phyloP scores from a whole-genome alignment of 37 sponge, comb jelly and placozoan species.

The Ephydatia muelleri region DNA sequence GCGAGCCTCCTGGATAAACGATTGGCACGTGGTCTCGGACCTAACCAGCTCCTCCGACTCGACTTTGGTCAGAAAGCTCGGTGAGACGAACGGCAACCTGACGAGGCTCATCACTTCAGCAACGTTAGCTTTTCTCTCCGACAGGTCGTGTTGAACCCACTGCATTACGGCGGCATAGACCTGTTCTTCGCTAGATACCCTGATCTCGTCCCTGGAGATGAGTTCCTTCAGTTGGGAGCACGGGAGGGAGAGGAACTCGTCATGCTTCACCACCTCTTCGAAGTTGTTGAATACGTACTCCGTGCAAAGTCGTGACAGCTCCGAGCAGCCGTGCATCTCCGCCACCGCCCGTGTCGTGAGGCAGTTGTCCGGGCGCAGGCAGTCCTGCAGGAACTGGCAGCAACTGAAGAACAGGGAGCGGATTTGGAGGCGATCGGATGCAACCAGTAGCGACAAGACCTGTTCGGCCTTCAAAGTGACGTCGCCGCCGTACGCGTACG shows the following conservation, averaged over 20 bases:
- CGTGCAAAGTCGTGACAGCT: conserved; percentile 18
- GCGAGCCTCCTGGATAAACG: conserved; percentile 50
- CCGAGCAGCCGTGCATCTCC: conserved; percentile 17
- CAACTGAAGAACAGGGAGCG: conserved; percentile 24
- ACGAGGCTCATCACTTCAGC: conserved; percentile 45
- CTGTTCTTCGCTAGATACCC: conserved; percentile 54
- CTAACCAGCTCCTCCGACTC: conserved; percentile 47
- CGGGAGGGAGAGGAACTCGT: conserved; percentile 46
- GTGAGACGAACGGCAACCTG: conserved; percentile 58
- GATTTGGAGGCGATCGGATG: conserved; percentile 52
- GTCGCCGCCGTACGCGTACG: conserved; percentile 29
- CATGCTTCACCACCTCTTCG: conserved; percentile 16
- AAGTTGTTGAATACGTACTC: conserved; percentile 37
- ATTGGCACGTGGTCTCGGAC: conserved; percentile 29
- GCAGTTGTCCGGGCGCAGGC: conserved; percentile 32
- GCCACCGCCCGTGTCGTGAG: conserved; percentile 43
- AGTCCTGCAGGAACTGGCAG: conserved; percentile 15
- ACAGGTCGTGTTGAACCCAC: conserved; percentile 57
- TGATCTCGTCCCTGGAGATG: conserved; percentile 49
- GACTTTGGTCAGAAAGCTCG: conserved; percentile 33
- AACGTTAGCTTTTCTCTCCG: conserved; percentile 14
- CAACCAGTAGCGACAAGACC: conserved; percentile 25
- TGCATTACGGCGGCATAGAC: conserved; percentile 60
- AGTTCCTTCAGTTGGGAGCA: conserved; percentile 44
- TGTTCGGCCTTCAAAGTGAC: conserved; percentile 4